phyloP scores from a whole-genome alignment of 1,140 invertebrate species.

The Harlomillsia oculata region DNA sequence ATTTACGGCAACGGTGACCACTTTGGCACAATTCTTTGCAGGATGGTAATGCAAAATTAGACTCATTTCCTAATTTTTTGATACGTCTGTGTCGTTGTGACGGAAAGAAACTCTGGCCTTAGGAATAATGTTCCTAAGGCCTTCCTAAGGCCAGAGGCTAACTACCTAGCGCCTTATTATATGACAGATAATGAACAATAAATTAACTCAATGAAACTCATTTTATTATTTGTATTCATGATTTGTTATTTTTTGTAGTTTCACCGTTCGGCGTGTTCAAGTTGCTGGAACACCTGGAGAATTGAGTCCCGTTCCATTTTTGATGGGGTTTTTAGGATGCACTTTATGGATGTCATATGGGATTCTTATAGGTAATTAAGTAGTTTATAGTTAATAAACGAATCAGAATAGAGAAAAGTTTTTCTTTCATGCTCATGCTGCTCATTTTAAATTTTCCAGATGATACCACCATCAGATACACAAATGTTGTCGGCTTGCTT shows the following conservation, averaged over 20 bases:
- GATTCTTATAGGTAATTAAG: conserved; percentile 17
- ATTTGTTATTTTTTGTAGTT: conserved; percentile 9
- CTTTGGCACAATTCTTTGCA: conserved; percentile 57
- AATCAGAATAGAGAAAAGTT: not conserved
- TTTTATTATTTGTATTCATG: not conserved
- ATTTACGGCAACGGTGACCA: conserved; percentile 54
- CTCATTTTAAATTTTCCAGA: conserved; percentile 48
- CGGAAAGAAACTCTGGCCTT: no score
- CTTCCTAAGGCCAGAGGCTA: not conserved
- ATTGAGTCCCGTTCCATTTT: conserved; percentile 23
- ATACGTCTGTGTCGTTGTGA: not conserved
- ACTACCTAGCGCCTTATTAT: not conserved
- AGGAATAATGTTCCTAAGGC: not conserved
- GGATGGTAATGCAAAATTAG: conserved; percentile 48
- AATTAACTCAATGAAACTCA: not conserved
- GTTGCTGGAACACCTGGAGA: conserved; percentile 24
- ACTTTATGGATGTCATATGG: conserved; percentile 30
- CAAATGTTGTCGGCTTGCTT: conserved; percentile 56
- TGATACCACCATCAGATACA: conserved; percentile 54
- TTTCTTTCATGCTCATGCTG: no score
- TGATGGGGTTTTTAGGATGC: conserved; percentile 21
- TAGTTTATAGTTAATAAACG: not conserved
- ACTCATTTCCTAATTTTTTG: not conserved
- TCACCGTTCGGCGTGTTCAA: conserved; percentile 27
- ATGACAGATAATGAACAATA: not conserved